A percentile compares a stretch with the other conserved stretches of the same genome.
These are phyloP conservation scores for Triplophysa yarkandensis DNA, from an alignment of 2,797 vertebrate species.

Conservation along the genomic window DNA sequence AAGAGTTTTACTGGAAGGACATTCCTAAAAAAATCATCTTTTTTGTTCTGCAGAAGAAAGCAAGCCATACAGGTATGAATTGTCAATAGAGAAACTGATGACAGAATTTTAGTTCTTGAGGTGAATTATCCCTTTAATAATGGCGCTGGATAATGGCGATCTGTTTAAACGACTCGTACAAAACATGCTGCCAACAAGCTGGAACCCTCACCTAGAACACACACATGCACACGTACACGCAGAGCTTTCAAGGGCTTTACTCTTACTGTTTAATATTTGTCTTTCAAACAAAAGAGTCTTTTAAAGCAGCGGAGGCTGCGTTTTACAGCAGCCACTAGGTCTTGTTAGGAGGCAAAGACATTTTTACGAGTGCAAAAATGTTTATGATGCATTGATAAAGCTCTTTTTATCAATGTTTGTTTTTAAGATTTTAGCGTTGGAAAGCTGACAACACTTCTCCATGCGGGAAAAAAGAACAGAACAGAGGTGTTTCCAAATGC, in stretches of 20 bases:
- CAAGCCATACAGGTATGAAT: too few relatives aligned
- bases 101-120: too few relatives aligned
- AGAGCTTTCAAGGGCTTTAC: not conserved
- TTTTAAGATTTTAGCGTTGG: not conserved
- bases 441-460: not conserved
- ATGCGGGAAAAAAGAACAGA: not conserved
- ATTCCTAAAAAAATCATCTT: too few relatives aligned
- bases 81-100: too few relatives aligned
- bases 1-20: too few relatives aligned
- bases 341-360: slow-evolving; percentile 50
- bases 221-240: slow-evolving; percentile 1
- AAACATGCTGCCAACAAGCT: slow-evolving; percentile 10
- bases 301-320: slow-evolving; percentile 30
- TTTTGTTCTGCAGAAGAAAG: too few relatives aligned
- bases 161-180: not conserved
- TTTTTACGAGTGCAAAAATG: slow-evolving; percentile 52
- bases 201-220: slow-evolving; percentile 17
- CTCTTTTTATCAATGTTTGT: not conserved
- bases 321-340: slow-evolving; percentile 54
- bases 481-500: not conserved
- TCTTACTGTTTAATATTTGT: slow-evolving; percentile 55
- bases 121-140: too few relatives aligned
- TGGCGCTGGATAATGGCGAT: too few relatives aligned
- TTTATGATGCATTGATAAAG: slow-evolving; percentile 61
- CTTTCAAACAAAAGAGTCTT: slow-evolving; percentile 42